phyloP scores from a whole-genome alignment of 2,888 invertebrate species.

The Diaphora mendica region DNA sequence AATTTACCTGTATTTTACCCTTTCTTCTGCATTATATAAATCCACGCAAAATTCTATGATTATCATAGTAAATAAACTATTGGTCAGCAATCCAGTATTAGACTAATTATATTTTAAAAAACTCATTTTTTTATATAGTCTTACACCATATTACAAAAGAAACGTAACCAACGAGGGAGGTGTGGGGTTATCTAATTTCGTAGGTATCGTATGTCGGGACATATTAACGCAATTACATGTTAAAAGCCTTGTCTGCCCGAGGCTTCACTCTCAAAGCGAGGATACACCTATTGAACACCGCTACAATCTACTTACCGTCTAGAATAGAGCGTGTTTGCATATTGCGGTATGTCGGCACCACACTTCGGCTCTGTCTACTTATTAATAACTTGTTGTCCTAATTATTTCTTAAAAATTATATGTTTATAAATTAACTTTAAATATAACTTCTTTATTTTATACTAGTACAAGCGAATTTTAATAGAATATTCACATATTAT shows the following conservation, averaged over 20 bases:
- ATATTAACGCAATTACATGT: conserved; percentile 82
- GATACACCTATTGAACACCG: conserved; percentile 57
- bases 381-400: neutral
- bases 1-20: no score
- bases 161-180: conserved; percentile 51
- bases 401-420: neutral
- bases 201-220: conserved; percentile 74
- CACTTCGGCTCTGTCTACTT: neutral
- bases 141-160: conserved; percentile 36
- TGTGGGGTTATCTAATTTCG: conserved; percentile 69
- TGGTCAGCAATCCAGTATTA: no score
- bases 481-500: no score
- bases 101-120: no score
- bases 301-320: conserved; percentile 33
- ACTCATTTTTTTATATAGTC: neutral
- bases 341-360: conserved; percentile 31
- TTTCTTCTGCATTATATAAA: no score
- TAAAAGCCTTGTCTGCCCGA: conserved; percentile 78
- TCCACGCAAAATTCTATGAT: no score
- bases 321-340: conserved; percentile 47
- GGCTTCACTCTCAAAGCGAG: conserved; percentile 70
- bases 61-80: no score
- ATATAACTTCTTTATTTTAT: neutral
- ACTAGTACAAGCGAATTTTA: no score
- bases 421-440: neutral